These are phyloP conservation scores for Diabrotica undecimpunctata DNA, from an alignment of 1,140 invertebrate genomes.

Conservation along the genomic window DNA sequence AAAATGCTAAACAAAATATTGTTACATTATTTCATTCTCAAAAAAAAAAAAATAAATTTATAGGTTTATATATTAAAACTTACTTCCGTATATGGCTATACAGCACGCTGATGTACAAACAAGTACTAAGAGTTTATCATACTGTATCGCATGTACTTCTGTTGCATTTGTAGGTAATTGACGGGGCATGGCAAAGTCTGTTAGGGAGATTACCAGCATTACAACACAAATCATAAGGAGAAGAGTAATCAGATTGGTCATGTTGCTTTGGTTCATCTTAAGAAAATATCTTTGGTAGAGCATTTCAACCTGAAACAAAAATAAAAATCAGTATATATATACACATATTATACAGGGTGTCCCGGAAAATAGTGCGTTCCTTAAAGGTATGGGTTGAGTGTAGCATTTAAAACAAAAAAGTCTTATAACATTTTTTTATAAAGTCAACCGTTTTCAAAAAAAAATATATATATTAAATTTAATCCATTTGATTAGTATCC, in stretches of 20 bases:
- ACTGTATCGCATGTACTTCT: constrained; percentile 25
- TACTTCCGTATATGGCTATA: constrained; percentile 45
- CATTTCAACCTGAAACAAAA: constrained; percentile 70
- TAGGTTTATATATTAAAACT: constrained; percentile 6
- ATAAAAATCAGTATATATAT: constrained; percentile 1
- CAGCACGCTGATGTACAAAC: constrained; percentile 44
- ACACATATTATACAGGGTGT: too few relatives aligned
- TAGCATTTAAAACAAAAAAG: too few relatives aligned
- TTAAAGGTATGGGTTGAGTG: too few relatives aligned
- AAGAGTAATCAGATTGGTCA: constrained; percentile 77
- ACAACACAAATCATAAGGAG: constrained; percentile 66
- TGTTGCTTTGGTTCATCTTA: constrained; percentile 87
- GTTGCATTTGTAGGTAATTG: constrained; percentile 17
- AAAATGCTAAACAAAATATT: too few relatives aligned
- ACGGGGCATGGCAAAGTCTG: constrained; percentile 36
- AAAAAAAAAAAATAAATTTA: too few relatives aligned
- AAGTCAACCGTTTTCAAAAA: too few relatives aligned
- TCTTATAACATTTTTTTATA: too few relatives aligned
- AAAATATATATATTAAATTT: too few relatives aligned
- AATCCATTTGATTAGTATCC: too few relatives aligned
- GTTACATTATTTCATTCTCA: too few relatives aligned
- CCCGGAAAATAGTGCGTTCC: too few relatives aligned
- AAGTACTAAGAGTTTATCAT: constrained; percentile 40
- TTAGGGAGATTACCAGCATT: constrained; percentile 53
- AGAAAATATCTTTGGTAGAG: constrained; percentile 90